These are phyloP conservation scores for Amblyopsis hoosieri DNA, from an alignment of 2,797 vertebrate species.

Conservation along the genomic window DNA sequence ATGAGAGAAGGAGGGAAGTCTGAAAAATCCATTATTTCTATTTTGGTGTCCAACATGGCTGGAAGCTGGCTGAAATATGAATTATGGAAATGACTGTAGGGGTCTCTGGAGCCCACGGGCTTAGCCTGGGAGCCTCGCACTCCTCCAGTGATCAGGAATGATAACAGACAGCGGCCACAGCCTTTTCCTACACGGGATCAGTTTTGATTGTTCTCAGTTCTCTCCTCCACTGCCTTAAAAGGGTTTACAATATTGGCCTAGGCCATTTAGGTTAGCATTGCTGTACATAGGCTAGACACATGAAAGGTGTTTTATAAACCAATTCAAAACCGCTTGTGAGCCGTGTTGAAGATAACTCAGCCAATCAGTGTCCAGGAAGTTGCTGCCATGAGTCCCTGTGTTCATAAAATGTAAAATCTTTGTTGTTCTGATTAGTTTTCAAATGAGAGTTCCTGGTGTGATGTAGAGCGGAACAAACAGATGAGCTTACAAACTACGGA, in stretches of 20 bases:
- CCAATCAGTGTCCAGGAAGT: too few species aligned
- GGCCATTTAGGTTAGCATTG: slow-evolving; percentile 14
- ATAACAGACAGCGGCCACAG: slow-evolving; percentile 21
- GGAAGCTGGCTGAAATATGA: slow-evolving; percentile 54
- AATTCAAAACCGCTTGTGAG: not conserved
- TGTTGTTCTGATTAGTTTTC: too few species aligned
- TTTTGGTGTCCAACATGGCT: slow-evolving; percentile 60
- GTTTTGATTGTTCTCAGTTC: slow-evolving; percentile 3
- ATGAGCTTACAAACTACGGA: too few species aligned
- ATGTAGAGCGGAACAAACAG: too few species aligned
- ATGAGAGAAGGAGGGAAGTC: slow-evolving; percentile 32
- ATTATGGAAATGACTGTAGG: slow-evolving; percentile 64
- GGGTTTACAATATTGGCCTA: slow-evolving; percentile 4
- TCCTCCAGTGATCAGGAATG: slow-evolving; percentile 44
- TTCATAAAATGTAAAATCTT: too few species aligned
- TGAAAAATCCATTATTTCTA: slow-evolving; percentile 67
- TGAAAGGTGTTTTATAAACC: not conserved
- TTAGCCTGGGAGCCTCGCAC: slow-evolving; percentile 30
- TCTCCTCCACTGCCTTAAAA: slow-evolving; percentile 18
- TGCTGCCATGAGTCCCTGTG: too few species aligned
- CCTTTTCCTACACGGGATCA: slow-evolving; percentile 2
- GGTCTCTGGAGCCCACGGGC: slow-evolving; percentile 41
- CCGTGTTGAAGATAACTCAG: too few species aligned
- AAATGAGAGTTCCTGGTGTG: too few species aligned
- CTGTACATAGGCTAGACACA: not conserved